These are phyloP conservation scores for Sclerurus mexicanus DNA, from an alignment of 2,113 vertebrate genomes.

Conservation along the genomic window DNA sequence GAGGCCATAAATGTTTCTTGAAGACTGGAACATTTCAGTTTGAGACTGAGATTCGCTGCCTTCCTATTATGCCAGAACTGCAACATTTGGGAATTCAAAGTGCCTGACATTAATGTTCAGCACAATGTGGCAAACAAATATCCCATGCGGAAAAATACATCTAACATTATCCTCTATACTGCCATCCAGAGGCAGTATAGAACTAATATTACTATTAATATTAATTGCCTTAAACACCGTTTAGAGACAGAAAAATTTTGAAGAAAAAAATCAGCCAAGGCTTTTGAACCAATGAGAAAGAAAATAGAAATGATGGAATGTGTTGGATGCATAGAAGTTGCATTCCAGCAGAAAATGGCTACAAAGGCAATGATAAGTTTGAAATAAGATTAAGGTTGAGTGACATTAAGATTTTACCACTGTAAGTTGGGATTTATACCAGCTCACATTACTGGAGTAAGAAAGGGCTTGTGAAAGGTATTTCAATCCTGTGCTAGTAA, in stretches of 20 bases:
- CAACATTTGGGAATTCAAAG: conserved; percentile 66
- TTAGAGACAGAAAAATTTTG: neutral
- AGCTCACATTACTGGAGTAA: neutral
- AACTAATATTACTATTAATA: neutral
- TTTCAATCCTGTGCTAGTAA: neutral
- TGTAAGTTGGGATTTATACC: neutral
- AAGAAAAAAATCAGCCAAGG: neutral
- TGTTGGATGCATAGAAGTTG: neutral
- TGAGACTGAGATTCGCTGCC: conserved; percentile 34
- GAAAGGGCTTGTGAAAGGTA: neutral
- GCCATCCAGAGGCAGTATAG: conserved; percentile 12
- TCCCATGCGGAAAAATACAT: neutral
- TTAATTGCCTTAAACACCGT: neutral
- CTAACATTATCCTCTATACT: neutral
- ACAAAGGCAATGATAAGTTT: neutral
- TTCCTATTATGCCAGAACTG: conserved; percentile 49
- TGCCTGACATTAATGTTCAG: neutral
- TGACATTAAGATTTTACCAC: neutral
- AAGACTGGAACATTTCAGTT: conserved; percentile 67
- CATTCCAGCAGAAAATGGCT: neutral
- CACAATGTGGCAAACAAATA: conserved; percentile 40
- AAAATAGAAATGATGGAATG: neutral
- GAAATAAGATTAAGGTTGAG: neutral
- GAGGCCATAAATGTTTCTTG: conserved; percentile 67
- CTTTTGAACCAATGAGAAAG: neutral